Conservation (phyloP, 2,888 invertebrate species). For the Cybosia mesomella region DNA sequence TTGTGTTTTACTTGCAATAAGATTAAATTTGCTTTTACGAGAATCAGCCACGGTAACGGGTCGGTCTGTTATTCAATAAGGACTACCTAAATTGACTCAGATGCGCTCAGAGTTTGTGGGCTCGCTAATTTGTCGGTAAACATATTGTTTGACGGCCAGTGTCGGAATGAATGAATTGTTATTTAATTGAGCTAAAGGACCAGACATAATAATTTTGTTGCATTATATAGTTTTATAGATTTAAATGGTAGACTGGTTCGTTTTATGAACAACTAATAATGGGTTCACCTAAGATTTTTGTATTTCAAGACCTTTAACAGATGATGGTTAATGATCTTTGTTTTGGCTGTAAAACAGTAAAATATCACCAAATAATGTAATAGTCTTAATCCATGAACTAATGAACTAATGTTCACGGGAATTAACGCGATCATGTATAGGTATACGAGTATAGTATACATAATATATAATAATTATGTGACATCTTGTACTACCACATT, state of each 20-base stretch:
- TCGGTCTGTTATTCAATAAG: slow-evolving; percentile 84
- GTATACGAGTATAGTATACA: no score
- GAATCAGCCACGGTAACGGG: slow-evolving; percentile 73
- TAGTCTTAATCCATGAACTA: no score
- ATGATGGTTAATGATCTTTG: not conserved
- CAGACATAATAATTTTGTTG: slow-evolving; percentile 33
- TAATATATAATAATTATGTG: no score
- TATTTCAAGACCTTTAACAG: not conserved
- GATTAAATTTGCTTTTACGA: slow-evolving; percentile 45
- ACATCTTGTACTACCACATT: no score
- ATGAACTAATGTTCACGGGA: no score
- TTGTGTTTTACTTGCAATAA: slow-evolving; percentile 26
- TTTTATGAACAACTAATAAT: slow-evolving; percentile 7
- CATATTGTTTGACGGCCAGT: slow-evolving; percentile 73
- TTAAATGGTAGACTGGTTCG: not conserved
- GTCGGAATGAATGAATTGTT: slow-evolving; percentile 47
- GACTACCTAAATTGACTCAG: slow-evolving; percentile 83
- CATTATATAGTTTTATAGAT: slow-evolving; percentile 25
- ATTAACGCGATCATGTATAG: no score
- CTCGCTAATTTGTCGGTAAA: slow-evolving; percentile 81
- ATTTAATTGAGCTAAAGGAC: slow-evolving; percentile 46
- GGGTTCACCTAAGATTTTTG: not conserved
- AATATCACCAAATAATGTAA: no score
- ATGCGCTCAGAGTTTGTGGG: slow-evolving; percentile 79
- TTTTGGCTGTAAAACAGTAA: not conserved